Base-by-base conservation (phyloP, 1,140 invertebrate species). In the Lepidurus packardi region DNA sequence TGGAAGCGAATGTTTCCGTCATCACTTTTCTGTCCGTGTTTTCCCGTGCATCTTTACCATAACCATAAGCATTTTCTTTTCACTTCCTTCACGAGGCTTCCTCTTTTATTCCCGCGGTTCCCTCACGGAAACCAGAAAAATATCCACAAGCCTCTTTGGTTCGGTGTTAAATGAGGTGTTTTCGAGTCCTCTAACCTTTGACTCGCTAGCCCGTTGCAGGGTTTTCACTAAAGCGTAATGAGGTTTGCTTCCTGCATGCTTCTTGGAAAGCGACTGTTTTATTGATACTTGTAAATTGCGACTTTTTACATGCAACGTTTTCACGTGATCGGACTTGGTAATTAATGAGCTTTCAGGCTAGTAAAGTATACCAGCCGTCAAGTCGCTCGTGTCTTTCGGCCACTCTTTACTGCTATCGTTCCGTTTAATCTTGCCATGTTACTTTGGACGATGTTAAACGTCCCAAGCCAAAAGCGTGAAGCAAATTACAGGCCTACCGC, bases 281-380 rank as follows among this genome's bases (percentile, higher is more conserved):
- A 65, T 13, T 21, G 53, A 65, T 65, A 65, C 53, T 13, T 65
- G 53, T 65, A 65, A 65, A 65, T 65, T 21, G 53, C 53, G 1
- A 21, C 53, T 21, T 65, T 13, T 13, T 21, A 65, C 53, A 65
- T 13, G 53, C 53, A 65, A 13, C 16, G 9, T 65, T 65, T 65
- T 65, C n/a, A 65, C 53, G 53, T 65, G 53, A 65, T 65, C 53
- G 53, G 53, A 65, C 53, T 65, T 7, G 53, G n/a, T 65, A 65
- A 65, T 65, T 65, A 65, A 65, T 65, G 53, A 65, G 53, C 13
- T 65, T 21, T 21, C 16, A 65, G 53, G 16, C 16, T 13, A 13
- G 6, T 65, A 65, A 16, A n/a, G 21, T n/a, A 65, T 65, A 65
- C 16, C 16, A 65, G 53, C 53, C 53, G 53, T 21, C 34, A 34